Conservation (phyloP, 2,888 invertebrate species). For the Mantis religiosa region DNA sequence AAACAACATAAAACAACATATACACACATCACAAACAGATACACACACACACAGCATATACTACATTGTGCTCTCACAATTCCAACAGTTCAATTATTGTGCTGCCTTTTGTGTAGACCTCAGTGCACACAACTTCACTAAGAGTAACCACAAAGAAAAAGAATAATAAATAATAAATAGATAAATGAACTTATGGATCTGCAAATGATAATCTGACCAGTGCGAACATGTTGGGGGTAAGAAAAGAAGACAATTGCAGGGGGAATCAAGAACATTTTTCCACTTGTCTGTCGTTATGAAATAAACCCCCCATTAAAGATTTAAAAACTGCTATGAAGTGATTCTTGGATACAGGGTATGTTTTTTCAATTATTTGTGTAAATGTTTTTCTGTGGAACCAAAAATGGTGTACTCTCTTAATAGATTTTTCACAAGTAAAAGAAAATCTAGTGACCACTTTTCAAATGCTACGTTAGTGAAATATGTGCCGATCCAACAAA, state of each 20-base stretch:
- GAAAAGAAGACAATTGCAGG: conserved; percentile 4
- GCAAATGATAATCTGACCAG: conserved; percentile 30
- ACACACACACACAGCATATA: not conserved
- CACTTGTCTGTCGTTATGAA: conserved; percentile 28
- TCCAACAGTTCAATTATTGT: conserved; percentile 31
- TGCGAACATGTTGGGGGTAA: conserved; percentile 18
- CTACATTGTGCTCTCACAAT: conserved; percentile 24
- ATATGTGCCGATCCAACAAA: conserved; percentile 25
- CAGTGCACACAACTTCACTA: conserved; percentile 27
- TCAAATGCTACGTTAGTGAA: conserved; percentile 24
- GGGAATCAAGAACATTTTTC: conserved; percentile 27
- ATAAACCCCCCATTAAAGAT: conserved; percentile 27
- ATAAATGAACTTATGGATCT: conserved; percentile 22
- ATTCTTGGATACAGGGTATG: conserved; percentile 92
- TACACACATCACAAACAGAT: not conserved
- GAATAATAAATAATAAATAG: not conserved
- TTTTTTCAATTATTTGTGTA: conserved; percentile 83
- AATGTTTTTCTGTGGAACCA: conserved; percentile 34
- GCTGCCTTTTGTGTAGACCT: conserved; percentile 31
- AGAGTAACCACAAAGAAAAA: conserved; percentile 10
- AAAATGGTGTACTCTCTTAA: conserved; percentile 30
- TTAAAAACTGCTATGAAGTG: conserved; percentile 45
- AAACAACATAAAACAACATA: not conserved
- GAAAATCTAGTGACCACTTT: conserved; percentile 31
- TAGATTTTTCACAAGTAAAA: conserved; percentile 32